These are phyloP conservation scores for Lethenteron camtschaticum DNA, from an alignment of 2,113 vertebrate species.

Conservation along the genomic window DNA sequence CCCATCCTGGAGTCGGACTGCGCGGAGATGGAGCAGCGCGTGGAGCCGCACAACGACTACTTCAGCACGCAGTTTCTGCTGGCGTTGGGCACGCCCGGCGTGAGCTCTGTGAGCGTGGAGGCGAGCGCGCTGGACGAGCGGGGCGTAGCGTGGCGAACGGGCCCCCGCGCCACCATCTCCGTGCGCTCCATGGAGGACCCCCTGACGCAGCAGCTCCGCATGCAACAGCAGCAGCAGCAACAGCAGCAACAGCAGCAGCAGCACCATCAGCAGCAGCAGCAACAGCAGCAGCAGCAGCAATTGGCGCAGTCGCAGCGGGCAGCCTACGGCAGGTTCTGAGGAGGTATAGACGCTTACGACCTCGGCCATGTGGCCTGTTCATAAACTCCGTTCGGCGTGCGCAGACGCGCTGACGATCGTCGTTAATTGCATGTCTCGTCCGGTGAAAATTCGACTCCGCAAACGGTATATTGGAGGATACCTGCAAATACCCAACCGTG, in stretches of 20 bases:
- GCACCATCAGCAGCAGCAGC: slow-evolving; percentile 12
- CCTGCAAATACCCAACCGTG: too few relatives aligned
- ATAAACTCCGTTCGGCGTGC: too few relatives aligned
- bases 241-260: slow-evolving; percentile 29
- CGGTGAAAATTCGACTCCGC: too few relatives aligned
- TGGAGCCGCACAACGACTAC: slow-evolving; percentile 93
- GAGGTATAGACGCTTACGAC: too few relatives aligned
- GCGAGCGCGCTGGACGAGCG: slow-evolving; percentile 73
- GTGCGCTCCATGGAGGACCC: slow-evolving; percentile 84
- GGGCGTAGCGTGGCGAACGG: slow-evolving; percentile 72
- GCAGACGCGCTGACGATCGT: too few relatives aligned
- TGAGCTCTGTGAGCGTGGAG: slow-evolving; percentile 67
- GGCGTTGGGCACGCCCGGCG: slow-evolving; percentile 67
- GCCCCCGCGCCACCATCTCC: slow-evolving; percentile 57
- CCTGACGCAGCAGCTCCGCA: slow-evolving; percentile 64
- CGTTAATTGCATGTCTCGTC: too few relatives aligned
- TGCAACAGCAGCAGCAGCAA: slow-evolving; percentile 44
- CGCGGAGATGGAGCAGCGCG: slow-evolving; percentile 36
- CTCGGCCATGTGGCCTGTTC: too few relatives aligned
- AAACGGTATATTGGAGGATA: too few relatives aligned
- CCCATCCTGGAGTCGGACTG: too few relatives aligned
- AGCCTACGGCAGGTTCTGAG: too few relatives aligned
- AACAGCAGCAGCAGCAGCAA: too few relatives aligned
- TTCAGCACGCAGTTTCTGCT: slow-evolving; percentile 95
- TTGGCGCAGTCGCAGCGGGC: too few relatives aligned